Evolutionary conservation across 2,113 vertebrate genomes (phyloP).

Genomic region (Cephalopterus ornatus): DNA sequence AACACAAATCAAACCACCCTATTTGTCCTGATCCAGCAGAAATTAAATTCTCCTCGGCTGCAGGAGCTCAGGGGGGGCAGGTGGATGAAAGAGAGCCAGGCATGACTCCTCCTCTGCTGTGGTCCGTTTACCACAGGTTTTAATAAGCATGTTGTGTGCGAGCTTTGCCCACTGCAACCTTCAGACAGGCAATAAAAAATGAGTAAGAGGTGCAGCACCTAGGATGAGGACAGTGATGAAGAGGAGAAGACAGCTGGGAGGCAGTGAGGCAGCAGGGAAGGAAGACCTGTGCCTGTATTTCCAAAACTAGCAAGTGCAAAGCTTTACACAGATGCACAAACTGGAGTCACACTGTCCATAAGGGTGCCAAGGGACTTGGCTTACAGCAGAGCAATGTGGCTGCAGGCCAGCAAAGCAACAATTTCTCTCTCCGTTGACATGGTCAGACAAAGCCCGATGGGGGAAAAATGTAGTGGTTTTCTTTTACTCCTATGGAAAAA

Average conservation of each 20-base stretch:
- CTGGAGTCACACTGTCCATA: not conserved
- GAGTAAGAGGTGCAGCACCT: not conserved
- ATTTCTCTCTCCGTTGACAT: not conserved
- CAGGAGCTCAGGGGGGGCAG: not conserved
- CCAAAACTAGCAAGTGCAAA: not conserved
- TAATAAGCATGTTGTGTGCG: not conserved
- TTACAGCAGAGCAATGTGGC: not conserved
- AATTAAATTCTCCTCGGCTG: accelerated
- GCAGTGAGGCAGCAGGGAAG: not conserved
- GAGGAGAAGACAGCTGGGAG: not conserved
- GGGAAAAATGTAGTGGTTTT: not conserved
- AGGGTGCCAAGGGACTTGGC: no score
- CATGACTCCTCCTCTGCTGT: accelerated
- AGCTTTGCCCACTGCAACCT: not conserved
- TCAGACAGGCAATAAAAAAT: not conserved
- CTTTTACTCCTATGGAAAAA: not conserved
- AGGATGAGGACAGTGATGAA: not conserved
- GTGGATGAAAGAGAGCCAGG: not conserved
- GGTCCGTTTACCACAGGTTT: not conserved
- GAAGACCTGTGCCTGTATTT: not conserved
- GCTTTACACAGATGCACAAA: not conserved
- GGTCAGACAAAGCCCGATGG: not conserved
- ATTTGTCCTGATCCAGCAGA: not conserved
- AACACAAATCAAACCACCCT: not conserved
- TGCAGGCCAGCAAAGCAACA: accelerated